Percentiles rank a stretch among this genome's conserved stretches.
phyloP scores from a whole-genome alignment of 30 jellyfish, hydroid and myxozoan species.

The Catostylus mosaicus region DNA sequence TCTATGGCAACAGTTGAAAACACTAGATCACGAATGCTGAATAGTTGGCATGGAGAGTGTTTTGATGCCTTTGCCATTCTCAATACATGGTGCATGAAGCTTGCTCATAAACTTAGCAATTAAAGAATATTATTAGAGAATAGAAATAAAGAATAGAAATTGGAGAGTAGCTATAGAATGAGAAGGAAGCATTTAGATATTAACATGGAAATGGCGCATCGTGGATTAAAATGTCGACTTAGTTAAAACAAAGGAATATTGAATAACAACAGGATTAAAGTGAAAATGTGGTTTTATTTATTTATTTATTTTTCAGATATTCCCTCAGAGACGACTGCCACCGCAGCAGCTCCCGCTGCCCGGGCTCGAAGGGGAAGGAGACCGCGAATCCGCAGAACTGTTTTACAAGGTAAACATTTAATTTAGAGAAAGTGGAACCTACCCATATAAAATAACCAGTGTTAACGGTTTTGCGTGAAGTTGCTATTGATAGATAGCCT shows the following conservation, averaged over 20 bases:
- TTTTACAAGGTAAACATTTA: conserved; percentile 20
- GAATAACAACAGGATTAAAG: too few species aligned
- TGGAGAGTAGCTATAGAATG: background rate
- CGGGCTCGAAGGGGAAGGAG: conserved; percentile 46
- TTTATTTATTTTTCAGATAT: background rate
- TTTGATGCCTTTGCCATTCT: too few species aligned
- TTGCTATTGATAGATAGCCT: background rate
- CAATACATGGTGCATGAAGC: too few species aligned
- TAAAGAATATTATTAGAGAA: background rate
- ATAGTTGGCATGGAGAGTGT: too few species aligned
- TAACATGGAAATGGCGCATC: background rate
- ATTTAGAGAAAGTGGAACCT: background rate
- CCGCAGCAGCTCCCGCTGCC: conserved; percentile 22
- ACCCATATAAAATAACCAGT: background rate
- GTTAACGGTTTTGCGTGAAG: background rate
- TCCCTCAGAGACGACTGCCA: background rate
- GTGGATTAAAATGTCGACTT: background rate
- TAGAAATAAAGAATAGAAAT: background rate
- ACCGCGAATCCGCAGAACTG: conserved; percentile 67
- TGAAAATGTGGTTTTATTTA: background rate
- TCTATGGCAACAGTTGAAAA: too few species aligned
- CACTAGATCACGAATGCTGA: too few species aligned
- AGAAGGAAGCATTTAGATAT: too few species aligned
- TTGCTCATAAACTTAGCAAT: too few species aligned
- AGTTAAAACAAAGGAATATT: too few species aligned